phyloP scores from a whole-genome alignment of 2,113 vertebrate genomes.

The Gavia stellata region DNA sequence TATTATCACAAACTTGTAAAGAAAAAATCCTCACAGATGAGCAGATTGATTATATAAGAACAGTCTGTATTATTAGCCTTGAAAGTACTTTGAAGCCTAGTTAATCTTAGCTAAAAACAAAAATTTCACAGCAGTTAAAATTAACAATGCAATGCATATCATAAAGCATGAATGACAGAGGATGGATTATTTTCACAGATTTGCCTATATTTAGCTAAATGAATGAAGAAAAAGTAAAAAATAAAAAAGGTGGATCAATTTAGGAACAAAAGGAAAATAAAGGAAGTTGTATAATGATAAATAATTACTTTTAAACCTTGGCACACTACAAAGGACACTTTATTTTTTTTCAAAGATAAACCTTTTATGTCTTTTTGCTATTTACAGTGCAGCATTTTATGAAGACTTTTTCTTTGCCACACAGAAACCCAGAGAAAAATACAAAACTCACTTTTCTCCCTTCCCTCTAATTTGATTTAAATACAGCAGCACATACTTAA shows the following conservation, averaged over 20 bases:
- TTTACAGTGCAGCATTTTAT: background rate
- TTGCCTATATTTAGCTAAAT: background rate
- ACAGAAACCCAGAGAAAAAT: background rate
- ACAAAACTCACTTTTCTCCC: background rate
- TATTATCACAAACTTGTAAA: background rate
- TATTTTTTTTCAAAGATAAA: background rate
- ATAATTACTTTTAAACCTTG: background rate
- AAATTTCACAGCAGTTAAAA: background rate
- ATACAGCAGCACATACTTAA: background rate
- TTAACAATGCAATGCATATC: background rate
- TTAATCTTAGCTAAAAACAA: background rate
- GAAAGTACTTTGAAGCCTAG: background rate
- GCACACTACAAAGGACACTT: background rate
- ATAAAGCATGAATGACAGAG: background rate
- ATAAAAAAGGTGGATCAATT: background rate
- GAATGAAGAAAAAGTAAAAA: background rate
- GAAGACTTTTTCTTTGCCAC: background rate
- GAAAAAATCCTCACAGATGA: background rate
- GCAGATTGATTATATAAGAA: background rate
- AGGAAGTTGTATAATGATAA: background rate
- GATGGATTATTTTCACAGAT: background rate
- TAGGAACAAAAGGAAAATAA: background rate
- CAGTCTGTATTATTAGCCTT: background rate
- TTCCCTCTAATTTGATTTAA: background rate
- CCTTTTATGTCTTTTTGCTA: background rate